Conservation (phyloP, 2,888 invertebrate genomes). For the Autographa gamma region DNA sequence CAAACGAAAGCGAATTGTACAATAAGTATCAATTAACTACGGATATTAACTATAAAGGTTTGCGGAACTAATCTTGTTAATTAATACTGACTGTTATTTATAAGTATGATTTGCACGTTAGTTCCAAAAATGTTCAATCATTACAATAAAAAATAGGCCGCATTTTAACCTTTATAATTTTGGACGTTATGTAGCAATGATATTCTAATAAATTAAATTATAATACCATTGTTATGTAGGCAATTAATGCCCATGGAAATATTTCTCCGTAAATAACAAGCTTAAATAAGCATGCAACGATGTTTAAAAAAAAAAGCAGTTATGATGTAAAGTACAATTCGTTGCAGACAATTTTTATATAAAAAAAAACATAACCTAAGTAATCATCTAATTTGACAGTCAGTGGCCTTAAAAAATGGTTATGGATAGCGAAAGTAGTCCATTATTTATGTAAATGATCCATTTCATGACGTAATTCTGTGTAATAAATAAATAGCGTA, state of each 20-base stretch:
- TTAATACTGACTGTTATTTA: background rate
- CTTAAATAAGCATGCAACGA: background rate
- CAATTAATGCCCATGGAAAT: background rate
- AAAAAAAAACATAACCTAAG: constrained; percentile 25
- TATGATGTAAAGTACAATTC: constrained; percentile 23
- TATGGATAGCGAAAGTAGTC: constrained; percentile 50
- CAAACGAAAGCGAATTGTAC: background rate
- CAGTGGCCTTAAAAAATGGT: constrained; percentile 35
- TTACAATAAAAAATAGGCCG: too few species aligned
- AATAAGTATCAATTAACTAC: background rate
- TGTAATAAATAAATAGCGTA: constrained; percentile 55
- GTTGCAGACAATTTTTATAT: constrained; percentile 8
- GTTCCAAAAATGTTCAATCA: background rate
- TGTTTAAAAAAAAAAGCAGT: background rate
- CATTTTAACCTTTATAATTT: too few species aligned
- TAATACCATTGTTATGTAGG: too few species aligned
- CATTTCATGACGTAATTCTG: constrained; percentile 52
- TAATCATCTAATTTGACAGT: constrained; percentile 34
- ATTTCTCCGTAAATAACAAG: background rate
- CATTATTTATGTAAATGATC: constrained; percentile 47
- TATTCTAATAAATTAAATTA: too few species aligned
- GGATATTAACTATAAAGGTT: background rate
- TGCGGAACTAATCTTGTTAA: constrained; percentile 1
- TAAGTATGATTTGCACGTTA: background rate
- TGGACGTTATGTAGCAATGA: too few species aligned